Base-by-base conservation (phyloP, 1,140 invertebrate genomes). In the Gonioctena quinquepunctata region DNA sequence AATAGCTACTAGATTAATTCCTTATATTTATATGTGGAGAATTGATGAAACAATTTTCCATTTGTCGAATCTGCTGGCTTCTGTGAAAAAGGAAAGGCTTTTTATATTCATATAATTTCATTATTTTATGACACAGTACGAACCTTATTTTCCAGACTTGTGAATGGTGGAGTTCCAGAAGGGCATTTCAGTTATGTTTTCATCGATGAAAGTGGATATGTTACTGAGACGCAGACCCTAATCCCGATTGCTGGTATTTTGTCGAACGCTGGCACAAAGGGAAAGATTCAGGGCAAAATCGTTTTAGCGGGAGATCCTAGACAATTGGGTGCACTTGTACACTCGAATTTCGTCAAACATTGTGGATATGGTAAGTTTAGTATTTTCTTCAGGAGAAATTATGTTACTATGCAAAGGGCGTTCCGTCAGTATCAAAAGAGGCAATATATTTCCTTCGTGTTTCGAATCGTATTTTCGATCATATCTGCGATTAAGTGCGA, bases 161-260 rank as follows among this genome's bases (percentile, higher is more conserved):
- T 75, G 3, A 75, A 73, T 59, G 62, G 88, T 85, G 89, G 84
- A 3, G 87, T 94, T 60, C 88, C 88, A 0, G 74, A 82, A 62
- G 90, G 90, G 8, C 93, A 96, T 84, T 96, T 96, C 79, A 93
- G 93, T 2, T 95, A 97, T 80, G 85, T 95, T 0, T 88, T 97
- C 59, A 85, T 97, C 54, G 96, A 98, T 81, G 96, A 98, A 86
- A 93, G 94, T 56, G 96, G 95, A 0, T 95, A 97, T 80, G 90
- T 92, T 3, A 94, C 90, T 2, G 96, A 98, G 84, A 92, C 95
- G 6, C 96, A 98, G 84, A 89, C 91, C 49, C 85, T 97, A 84
- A 89, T 96, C 74, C 90, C 94, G 1, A 80, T 95, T 26, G 83
- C 85, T 63, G 82, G 87, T 66, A 72, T 78, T 64, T 66, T 78